Percentiles rank a stretch among this genome's conserved stretches.
Conservation (phyloP, 2,113 vertebrate genomes). For the Vimba vimba region DNA sequence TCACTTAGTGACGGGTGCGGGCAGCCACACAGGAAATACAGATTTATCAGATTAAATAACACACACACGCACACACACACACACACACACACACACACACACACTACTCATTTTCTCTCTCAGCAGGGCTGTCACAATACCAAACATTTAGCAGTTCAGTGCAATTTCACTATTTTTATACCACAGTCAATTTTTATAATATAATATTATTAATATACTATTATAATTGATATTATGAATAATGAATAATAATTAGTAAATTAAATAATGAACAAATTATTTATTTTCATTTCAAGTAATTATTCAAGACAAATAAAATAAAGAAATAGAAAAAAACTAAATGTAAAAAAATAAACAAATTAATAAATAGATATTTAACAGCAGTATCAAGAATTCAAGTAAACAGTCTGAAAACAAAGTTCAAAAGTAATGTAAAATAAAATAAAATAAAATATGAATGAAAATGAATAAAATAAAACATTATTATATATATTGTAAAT, state of each 20-base stretch:
- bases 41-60: constrained; percentile 1
- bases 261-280: background rate
- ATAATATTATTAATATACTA: too few species aligned
- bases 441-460: background rate
- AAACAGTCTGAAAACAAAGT: background rate
- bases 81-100: background rate
- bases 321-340: background rate
- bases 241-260: too few species aligned
- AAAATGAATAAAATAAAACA: background rate
- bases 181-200: background rate
- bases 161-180: too few species aligned
- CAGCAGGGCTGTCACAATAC: background rate
- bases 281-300: background rate
- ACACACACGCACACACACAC: background rate
- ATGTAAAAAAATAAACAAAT: background rate
- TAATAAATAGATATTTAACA: background rate
- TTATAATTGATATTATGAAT: too few species aligned
- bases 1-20: constrained; percentile 22
- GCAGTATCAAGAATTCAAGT: background rate
- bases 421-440: background rate
- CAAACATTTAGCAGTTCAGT: background rate
- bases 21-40: constrained; percentile 21
- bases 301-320: background rate
- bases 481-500: background rate
- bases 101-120: background rate